Evolutionary conservation across 2,113 vertebrate species (phyloP).

Genomic region (Azemiops feae): DNA sequence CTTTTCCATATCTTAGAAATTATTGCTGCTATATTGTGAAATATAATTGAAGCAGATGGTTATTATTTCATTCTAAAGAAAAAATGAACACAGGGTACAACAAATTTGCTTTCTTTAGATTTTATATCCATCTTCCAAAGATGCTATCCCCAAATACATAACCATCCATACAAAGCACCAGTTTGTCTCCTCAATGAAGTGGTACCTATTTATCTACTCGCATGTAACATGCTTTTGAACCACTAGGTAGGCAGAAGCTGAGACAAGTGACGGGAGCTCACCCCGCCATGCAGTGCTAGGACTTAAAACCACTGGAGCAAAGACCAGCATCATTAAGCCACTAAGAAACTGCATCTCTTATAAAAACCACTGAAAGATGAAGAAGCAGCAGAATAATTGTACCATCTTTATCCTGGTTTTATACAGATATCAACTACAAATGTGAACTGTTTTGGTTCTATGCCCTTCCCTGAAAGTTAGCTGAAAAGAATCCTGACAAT

Average conservation of each 20-base stretch:
- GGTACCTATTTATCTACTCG: not conserved
- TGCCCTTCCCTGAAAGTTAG: not conserved
- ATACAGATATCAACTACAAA: not conserved
- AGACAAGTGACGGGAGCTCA: not conserved
- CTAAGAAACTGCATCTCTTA: not conserved
- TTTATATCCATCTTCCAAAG: not conserved
- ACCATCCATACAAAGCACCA: not conserved
- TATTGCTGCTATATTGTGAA: not conserved
- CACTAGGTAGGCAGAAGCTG: not conserved
- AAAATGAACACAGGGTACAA: not conserved
- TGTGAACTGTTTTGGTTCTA: not conserved
- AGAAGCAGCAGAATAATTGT: too few relatives aligned
- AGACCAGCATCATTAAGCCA: not conserved
- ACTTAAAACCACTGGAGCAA: not conserved
- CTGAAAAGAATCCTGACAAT: not conserved
- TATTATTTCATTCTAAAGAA: too few relatives aligned
- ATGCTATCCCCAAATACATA: not conserved
- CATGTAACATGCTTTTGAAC: not conserved
- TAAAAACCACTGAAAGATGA: too few relatives aligned
- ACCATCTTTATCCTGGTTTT: not conserved
- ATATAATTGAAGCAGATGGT: not conserved
- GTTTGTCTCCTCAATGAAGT: not conserved
- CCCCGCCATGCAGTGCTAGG: not conserved
- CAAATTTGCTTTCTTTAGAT: not conserved
- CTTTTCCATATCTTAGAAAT: not conserved